Base-by-base conservation (phyloP, 2,113 vertebrate species). In the Brienomyrus longianalis region DNA sequence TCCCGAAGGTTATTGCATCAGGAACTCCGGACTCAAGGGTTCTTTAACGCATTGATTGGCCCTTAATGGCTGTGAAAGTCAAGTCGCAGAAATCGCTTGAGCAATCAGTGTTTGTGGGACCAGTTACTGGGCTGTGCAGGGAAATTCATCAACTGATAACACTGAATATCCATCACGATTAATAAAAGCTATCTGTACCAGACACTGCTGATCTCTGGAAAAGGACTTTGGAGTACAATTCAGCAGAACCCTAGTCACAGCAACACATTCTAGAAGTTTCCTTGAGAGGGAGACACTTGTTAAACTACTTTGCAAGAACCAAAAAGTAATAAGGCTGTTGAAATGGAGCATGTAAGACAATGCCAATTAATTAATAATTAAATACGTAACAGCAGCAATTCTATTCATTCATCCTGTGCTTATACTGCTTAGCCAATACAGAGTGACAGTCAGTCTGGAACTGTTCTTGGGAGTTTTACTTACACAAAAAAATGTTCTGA, bases 151-250 rank as follows among this genome's bases (percentile, higher is more conserved):
- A 50, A 31, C 48, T 48, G 48, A 54, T 54, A 54, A 11, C 85
- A 35, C n/a, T 48, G 43, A 21, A 84, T 84, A 87, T 54, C 85
- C 85, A 87, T 87, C 85, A 35, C 48, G 15, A 87, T 52, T 84
- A 47, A 84, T n/a, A 84, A 54, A 35, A 10, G 51, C 85, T 56
- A 43, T 80, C 74, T 80, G 13, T 11, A 45, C 84, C 3, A 2
- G 84, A 86, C 50, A 31, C 50, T 52, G 83, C 43, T 48, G 83
- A 84, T 84, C 83, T n/a, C 47, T 84, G 80, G 19, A 47, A 54
- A 52, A 35, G 85, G 74, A 80, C 74, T 80, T 43, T 21, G 35
- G 17, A 80, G 35, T 19, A 80, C 74, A 80, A 80, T n/a, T 54
- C 51, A 87, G 3, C n/a, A 50, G 10, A 54, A 5, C 4, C 3